Percentiles rank a stretch among this genome's conserved stretches.
Evolutionary conservation across 2,113 vertebrate species (phyloP).

Genomic region (Bucco capensis): DNA sequence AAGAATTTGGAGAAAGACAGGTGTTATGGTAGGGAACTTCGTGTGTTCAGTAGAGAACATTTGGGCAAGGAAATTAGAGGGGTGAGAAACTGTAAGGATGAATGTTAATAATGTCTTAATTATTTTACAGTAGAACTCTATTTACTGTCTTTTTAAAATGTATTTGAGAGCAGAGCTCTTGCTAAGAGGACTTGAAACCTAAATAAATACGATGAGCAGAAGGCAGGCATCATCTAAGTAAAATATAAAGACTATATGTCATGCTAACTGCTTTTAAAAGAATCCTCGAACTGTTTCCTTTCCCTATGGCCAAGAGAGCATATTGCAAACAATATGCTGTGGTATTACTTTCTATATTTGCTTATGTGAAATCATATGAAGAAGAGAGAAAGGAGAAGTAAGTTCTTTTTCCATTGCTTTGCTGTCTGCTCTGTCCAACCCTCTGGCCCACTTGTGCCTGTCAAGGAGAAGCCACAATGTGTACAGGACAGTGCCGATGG

Average conservation of each 20-base stretch:
- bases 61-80: background rate
- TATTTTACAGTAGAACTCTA: slow-evolving; percentile 2
- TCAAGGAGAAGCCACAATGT: background rate
- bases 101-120: slow-evolving; percentile 4
- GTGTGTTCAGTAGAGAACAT: background rate
- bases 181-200: slow-evolving; percentile 16
- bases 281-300: slow-evolving; percentile 28
- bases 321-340: slow-evolving; percentile 58
- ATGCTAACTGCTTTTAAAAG: slow-evolving; percentile 53
- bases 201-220: slow-evolving; percentile 48
- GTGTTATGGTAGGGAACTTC: background rate
- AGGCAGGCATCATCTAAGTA: slow-evolving; percentile 47
- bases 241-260: slow-evolving; percentile 50
- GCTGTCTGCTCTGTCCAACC: background rate
- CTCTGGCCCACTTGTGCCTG: fast-evolving
- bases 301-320: slow-evolving; percentile 56
- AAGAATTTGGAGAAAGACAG: background rate
- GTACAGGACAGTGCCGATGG: fast-evolving
- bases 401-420: background rate
- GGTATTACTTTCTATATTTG: slow-evolving; percentile 44
- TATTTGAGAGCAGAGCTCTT: background rate
- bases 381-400: background rate
- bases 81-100: background rate
- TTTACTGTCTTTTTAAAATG: background rate
- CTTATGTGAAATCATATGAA: slow-evolving; percentile 24